phyloP scores from a whole-genome alignment of 2,113 vertebrate species.

The Vulpes lagopus region DNA sequence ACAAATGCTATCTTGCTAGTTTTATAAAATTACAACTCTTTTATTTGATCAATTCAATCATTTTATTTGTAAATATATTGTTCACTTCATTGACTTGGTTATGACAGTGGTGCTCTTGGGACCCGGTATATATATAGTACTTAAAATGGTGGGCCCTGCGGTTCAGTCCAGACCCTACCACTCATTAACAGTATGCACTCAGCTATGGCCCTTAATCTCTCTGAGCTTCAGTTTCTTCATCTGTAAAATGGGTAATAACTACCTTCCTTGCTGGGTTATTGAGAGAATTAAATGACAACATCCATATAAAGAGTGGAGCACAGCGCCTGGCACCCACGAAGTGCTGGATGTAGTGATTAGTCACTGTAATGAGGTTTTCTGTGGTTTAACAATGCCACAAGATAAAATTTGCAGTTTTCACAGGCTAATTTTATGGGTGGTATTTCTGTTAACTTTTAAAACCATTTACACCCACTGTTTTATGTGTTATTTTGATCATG shows the following conservation, averaged over 20 bases:
- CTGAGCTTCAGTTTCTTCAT: constrained; percentile 11
- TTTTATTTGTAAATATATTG: neutral
- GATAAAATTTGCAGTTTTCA: constrained; percentile 32
- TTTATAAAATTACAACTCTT: neutral
- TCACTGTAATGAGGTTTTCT: constrained; percentile 2
- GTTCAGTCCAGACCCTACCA: neutral
- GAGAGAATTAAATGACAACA: constrained; percentile 31
- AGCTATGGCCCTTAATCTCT: neutral
- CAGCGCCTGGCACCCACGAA: neutral
- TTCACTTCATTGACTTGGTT: neutral
- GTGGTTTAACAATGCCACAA: constrained; percentile 13
- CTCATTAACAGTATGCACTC: neutral
- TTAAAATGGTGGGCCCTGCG: neutral
- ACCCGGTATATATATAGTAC: neutral
- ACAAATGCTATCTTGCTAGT: neutral
- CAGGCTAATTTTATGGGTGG: constrained; percentile 54
- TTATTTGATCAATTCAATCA: neutral
- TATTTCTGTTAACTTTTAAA: constrained; percentile 67
- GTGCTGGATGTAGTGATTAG: neutral
- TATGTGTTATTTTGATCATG: constrained; percentile 74
- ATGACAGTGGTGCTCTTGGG: neutral
- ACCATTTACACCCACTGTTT: constrained; percentile 64
- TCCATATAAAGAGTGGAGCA: neutral
- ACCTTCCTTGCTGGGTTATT: neutral
- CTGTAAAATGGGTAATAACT: constrained; percentile 14